Evolutionary conservation across 2,888 invertebrate genomes (phyloP).

Genomic region (Drosophila falleni): DNA sequence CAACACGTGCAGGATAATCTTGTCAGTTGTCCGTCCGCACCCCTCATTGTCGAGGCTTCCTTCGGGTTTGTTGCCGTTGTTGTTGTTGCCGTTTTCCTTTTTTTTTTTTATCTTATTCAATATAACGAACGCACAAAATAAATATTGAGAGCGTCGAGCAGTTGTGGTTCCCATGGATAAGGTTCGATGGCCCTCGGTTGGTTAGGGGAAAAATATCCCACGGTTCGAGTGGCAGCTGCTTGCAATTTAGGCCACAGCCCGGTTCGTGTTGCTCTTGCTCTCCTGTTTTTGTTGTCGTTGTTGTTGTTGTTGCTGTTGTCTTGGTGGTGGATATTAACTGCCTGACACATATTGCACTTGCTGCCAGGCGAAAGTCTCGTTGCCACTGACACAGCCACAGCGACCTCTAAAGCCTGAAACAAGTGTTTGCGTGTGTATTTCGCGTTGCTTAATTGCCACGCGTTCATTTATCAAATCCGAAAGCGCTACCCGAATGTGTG

Average conservation of each 20-base stretch:
- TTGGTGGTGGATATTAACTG: conserved; percentile 52
- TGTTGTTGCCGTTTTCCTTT: conserved; percentile 21
- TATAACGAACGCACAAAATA: conserved; percentile 76
- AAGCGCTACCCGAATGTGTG: neutral
- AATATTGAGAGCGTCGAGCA: conserved; percentile 83
- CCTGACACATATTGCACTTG: conserved; percentile 77
- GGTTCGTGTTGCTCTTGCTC: conserved; percentile 56
- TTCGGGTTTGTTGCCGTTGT: conserved; percentile 27
- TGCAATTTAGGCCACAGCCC: conserved; percentile 82
- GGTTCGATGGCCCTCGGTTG: conserved; percentile 72
- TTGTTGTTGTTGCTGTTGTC: conserved; percentile 38
- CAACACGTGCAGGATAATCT: conserved; percentile 81
- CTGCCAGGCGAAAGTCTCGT: conserved; percentile 60
- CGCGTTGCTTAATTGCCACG: conserved; percentile 66
- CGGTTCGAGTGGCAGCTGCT: conserved; percentile 84
- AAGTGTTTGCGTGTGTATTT: conserved; percentile 39
- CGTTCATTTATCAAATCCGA: conserved; percentile 54
- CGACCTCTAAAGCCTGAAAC: conserved; percentile 50
- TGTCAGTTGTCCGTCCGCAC: conserved; percentile 51
- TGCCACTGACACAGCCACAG: conserved; percentile 2
- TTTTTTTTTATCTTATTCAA: conserved; percentile 60
- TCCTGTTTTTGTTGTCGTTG: conserved; percentile 29
- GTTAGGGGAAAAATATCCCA: conserved; percentile 83
- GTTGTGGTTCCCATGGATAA: conserved; percentile 84
- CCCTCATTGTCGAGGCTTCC: conserved; percentile 58